Conservation (phyloP, 2,888 invertebrate genomes). For the Drosophila ustulata region DNA sequence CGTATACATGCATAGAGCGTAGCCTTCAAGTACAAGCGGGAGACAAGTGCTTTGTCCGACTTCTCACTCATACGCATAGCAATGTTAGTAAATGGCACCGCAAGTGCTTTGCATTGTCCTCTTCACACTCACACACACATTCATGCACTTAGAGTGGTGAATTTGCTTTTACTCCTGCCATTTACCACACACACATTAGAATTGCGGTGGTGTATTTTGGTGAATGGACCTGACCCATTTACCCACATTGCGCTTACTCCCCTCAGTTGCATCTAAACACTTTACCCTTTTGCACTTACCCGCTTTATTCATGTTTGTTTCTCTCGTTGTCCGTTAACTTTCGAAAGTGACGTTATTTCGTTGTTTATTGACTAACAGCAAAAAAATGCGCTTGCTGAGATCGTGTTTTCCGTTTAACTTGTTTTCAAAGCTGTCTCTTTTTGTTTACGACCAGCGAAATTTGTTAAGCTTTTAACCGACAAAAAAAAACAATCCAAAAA, state of each 20-base stretch:
- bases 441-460: constrained; percentile 14
- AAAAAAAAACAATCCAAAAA: constrained; percentile 3
- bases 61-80: too few relatives aligned
- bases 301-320: constrained; percentile 14
- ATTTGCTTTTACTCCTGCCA: neutral
- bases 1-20: neutral
- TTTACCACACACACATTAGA: neutral
- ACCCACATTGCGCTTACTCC: neutral
- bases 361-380: constrained; percentile 9
- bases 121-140: neutral
- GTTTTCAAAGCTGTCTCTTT: neutral
- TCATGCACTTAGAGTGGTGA: neutral
- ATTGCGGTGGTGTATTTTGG: neutral
- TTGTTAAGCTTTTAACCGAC: constrained; percentile 21
- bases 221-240: constrained; percentile 14
- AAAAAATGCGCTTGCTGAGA: constrained; percentile 18
- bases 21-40: too few relatives aligned
- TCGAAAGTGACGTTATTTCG: constrained; percentile 5
- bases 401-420: constrained; percentile 13
- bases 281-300: constrained; percentile 6
- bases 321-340: constrained; percentile 13
- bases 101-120: neutral
- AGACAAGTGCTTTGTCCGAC: neutral
- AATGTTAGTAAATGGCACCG: neutral
- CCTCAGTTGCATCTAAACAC: neutral